phyloP scores from a whole-genome alignment of 2,797 vertebrate species.

The Poliocrania exsul region DNA sequence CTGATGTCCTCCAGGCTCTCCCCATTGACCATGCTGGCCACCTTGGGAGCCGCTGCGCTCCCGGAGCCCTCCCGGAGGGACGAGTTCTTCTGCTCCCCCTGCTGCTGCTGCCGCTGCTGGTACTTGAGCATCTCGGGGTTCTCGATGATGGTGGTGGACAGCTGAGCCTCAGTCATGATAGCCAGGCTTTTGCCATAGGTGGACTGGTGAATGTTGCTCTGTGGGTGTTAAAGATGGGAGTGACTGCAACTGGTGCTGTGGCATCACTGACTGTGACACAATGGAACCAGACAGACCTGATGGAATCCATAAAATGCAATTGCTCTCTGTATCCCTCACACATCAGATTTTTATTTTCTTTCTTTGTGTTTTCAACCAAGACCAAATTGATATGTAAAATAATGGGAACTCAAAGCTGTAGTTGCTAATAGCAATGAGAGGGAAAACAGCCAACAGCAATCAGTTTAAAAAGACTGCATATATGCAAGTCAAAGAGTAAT shows the following conservation, averaged over 20 bases:
- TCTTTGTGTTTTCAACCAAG: not conserved
- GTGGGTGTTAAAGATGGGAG: not conserved
- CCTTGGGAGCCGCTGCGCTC: conserved; percentile 77
- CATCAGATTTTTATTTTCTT: not conserved
- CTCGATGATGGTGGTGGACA: conserved; percentile 96
- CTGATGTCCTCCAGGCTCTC: conserved; percentile 97
- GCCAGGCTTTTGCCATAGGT: conserved; percentile 98
- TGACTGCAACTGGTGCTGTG: not conserved
- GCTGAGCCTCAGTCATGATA: conserved; percentile 92
- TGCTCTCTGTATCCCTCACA: not conserved
- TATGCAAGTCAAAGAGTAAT: conserved; percentile 9
- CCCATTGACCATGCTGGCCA: conserved; percentile 93
- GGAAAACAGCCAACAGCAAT: conserved; percentile 5
- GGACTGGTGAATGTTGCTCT: conserved; percentile 97
- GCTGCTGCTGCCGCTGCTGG: conserved; percentile 86
- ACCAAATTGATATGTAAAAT: not conserved
- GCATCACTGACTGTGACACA: not conserved
- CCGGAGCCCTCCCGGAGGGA: conserved; percentile 68
- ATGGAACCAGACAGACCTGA: not conserved
- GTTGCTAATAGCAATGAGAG: conserved; percentile 7
- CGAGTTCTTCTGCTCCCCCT: conserved; percentile 76
- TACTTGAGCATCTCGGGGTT: conserved; percentile 99
- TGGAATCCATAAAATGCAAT: not conserved
- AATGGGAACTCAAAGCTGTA: not conserved
- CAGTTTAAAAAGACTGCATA: not conserved